Conservation (phyloP, 1,140 invertebrate genomes). For the Ceratitis capitata region DNA sequence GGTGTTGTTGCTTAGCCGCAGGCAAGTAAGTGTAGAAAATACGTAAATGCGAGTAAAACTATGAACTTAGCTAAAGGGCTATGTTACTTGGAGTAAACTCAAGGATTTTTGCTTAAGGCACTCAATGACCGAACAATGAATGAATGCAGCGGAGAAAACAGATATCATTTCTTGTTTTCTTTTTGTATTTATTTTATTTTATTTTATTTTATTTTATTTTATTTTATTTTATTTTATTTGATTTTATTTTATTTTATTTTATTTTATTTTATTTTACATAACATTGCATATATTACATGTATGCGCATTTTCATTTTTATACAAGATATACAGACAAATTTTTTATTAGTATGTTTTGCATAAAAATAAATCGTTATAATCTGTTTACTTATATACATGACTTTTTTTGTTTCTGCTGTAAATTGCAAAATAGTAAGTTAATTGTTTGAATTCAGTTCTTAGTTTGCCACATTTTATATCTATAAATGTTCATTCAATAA, state of each 20-base stretch:
- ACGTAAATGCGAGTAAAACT: background rate
- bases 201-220: background rate
- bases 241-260: background rate
- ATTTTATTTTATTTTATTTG: background rate
- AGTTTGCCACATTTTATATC: conserved; percentile 26
- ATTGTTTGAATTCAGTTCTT: background rate
- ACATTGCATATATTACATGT: background rate
- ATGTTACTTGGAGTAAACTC: background rate
- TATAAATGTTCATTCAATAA: conserved; percentile 7
- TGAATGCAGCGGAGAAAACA: background rate
- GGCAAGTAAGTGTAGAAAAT: background rate
- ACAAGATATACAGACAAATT: too few species aligned
- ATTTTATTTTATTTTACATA: background rate
- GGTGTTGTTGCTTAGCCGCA: background rate
- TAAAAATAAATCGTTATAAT: background rate
- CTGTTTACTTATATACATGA: background rate
- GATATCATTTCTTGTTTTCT: background rate
- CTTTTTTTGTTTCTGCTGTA: background rate
- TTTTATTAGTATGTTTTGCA: too few species aligned
- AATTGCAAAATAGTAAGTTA: background rate
- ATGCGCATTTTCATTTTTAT: background rate
- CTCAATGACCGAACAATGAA: background rate
- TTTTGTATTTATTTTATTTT: background rate
- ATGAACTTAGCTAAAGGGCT: background rate
- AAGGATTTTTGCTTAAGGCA: background rate